Evolutionary conservation across 2,113 vertebrate genomes (phyloP), one percentile per base, ranked within the genome.

Genomic region (Hepsetus odoe): DNA sequence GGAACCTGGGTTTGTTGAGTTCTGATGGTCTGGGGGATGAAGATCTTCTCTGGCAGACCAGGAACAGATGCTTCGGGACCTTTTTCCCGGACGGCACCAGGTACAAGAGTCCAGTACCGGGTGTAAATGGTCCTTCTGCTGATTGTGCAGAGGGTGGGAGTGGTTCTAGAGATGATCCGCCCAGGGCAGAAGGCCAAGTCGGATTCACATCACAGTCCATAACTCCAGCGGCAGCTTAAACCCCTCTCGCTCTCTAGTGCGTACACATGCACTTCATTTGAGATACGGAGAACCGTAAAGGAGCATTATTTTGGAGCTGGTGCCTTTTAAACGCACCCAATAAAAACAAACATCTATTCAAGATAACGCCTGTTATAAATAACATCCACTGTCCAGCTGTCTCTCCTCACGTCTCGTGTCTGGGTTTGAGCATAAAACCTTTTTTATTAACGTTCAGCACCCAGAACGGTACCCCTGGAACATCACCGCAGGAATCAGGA

Each of bases 131-230:
- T 7, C 40, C n/a, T n/a, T n/a, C n/a, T n/a, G n/a, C n/a, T n/a
- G 28, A n/a, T 40, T 5, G 24, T 28, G 40, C 32, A 24, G n/a
- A 20, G 58, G 49, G 16, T 65, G 67, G 40, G 33, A 64, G 28
- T 46, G 69, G 53, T 16, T 59, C 56, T 68, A 75, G 10, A 44
- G 68, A 59, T 38, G 12, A 40, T 51, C 28, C 58, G 64, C 58
- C 40, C 32, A 35, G 42, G 87, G 87, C 87, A 79, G 70, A 32
- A 12, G 83, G 86, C 87, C 89, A 87, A 85, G 77, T 83, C 86
- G 85, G 87, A 89, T 87, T 80, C 83, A 69, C 61, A 82, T 74
- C 87, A 77, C 62, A 77, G 70, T 72, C 74, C 74, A 73, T 82
- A 83, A 78, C 82, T 83, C 82, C 58, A 83, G 75, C 79, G 46